Percentiles rank a stretch among this genome's conserved stretches.
Evolutionary conservation across 2,113 vertebrate species (phyloP).

Genomic region (Trogon surrucura): DNA sequence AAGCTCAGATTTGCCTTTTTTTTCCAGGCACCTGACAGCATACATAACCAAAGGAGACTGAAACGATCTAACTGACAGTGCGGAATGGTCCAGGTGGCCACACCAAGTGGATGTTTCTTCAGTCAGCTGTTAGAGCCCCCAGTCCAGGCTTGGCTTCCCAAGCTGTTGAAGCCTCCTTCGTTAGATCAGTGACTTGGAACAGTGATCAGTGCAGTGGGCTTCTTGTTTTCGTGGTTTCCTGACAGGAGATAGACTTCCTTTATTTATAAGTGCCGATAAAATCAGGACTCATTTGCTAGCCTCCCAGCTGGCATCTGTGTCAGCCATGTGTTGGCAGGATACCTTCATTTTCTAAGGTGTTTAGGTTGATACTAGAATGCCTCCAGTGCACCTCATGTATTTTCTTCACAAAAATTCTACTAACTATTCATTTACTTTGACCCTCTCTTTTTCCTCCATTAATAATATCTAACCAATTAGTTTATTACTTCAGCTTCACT

Average conservation of each 20-base stretch:
- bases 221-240: background rate
- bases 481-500: background rate
- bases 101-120: background rate
- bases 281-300: background rate
- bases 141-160: background rate
- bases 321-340: background rate
- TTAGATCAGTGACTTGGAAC: conserved; percentile 62
- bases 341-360: background rate
- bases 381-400: background rate
- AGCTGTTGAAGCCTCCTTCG: background rate
- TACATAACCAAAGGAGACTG: background rate
- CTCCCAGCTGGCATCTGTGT: background rate
- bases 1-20: background rate
- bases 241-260: background rate
- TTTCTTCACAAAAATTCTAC: background rate
- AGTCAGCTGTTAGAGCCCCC: background rate
- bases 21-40: background rate
- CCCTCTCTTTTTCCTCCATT: background rate
- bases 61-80: background rate
- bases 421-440: background rate
- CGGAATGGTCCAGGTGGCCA: background rate
- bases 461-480: background rate
- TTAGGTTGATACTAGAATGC: background rate
- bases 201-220: conserved; percentile 15
- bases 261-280: conserved; percentile 20